Conservation (phyloP, 2,113 vertebrate genomes). For the Ibidorhyncha struthersii region DNA sequence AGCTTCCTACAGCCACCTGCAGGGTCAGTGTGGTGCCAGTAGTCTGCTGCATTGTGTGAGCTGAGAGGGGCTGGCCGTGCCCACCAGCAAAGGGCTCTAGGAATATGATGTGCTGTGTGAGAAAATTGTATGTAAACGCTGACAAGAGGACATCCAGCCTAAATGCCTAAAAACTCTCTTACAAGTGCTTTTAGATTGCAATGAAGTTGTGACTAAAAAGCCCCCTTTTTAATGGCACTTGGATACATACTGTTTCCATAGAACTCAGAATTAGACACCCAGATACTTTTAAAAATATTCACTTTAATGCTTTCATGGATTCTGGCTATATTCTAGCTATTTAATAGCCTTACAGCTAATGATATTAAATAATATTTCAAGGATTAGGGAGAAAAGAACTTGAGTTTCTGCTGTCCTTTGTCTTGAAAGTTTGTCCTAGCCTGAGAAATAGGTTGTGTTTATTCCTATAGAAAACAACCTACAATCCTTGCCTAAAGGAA, state of each 20-base stretch:
- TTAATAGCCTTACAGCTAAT: background rate
- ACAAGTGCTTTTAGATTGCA: background rate
- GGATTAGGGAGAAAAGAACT: background rate
- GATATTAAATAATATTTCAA: background rate
- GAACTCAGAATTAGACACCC: background rate
- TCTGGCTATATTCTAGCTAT: background rate
- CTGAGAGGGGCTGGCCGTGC: background rate
- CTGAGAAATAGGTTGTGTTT: background rate
- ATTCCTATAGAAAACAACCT: background rate
- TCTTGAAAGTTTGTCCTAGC: background rate
- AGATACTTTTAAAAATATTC: background rate
- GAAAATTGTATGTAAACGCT: background rate
- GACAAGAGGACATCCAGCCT: background rate
- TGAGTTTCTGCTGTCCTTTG: background rate
- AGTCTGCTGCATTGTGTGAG: background rate
- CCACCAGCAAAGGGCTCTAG: background rate
- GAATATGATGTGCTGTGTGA: background rate
- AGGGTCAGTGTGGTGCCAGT: background rate
- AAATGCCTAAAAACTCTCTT: background rate
- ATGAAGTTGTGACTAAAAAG: background rate
- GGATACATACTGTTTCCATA: background rate
- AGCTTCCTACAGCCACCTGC: background rate
- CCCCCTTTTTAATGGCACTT: background rate
- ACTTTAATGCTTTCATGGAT: background rate
- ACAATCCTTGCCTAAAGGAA: background rate